phyloP scores from a whole-genome alignment of 2,797 vertebrate species.

The Squalus acanthias region DNA sequence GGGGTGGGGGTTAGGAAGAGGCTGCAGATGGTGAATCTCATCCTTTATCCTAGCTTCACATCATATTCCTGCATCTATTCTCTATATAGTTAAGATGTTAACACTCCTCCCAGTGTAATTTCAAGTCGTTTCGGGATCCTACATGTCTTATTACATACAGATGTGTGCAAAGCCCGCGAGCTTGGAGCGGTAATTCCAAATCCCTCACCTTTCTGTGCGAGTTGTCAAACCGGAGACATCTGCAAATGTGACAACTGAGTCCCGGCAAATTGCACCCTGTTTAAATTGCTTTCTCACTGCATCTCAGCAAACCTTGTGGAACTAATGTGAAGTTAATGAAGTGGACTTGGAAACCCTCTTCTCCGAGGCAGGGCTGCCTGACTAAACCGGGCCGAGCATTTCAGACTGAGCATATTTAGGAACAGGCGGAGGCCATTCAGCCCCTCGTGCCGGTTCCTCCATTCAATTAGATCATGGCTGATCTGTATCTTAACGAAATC shows the following conservation, averaged over 20 bases:
- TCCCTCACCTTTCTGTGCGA: not conserved
- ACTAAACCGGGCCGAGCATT: not conserved
- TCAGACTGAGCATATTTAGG: not conserved
- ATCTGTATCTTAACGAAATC: not conserved
- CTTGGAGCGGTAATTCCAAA: not conserved
- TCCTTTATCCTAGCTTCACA: not conserved
- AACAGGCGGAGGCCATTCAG: not conserved
- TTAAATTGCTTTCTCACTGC: not conserved
- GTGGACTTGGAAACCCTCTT: not conserved
- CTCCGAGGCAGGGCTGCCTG: not conserved
- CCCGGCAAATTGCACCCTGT: not conserved
- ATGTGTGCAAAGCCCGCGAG: not conserved
- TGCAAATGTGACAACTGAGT: not conserved
- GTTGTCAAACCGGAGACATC: not conserved
- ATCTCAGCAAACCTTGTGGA: not conserved
- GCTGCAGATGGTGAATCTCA: not conserved
- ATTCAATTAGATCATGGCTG: too few relatives aligned
- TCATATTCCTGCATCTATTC: not conserved
- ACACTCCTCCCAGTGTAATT: not conserved
- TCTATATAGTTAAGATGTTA: not conserved
- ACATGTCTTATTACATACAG: not conserved
- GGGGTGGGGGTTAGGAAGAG: not conserved
- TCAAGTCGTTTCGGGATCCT: not conserved
- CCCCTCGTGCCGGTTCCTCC: too few relatives aligned
- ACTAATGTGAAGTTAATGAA: conserved; percentile 13